Evolutionary conservation across 1,140 invertebrate genomes (phyloP).

Genomic region (Aleiodes sp.): DNA sequence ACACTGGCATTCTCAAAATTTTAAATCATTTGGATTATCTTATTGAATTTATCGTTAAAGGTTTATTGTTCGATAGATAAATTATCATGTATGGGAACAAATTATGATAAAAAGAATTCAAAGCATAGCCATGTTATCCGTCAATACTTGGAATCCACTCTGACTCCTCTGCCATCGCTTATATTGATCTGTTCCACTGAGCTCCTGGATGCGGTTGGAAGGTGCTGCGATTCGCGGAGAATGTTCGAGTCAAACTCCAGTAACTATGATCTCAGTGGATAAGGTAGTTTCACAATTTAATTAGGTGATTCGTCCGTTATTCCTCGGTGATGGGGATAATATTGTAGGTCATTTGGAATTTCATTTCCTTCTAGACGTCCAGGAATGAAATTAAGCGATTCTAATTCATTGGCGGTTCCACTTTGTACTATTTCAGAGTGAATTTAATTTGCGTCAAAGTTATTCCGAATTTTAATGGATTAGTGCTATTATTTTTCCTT

Average conservation of each 20-base stretch:
- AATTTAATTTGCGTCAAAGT: no score
- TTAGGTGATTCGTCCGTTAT: no score
- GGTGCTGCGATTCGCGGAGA: background rate
- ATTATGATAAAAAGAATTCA: background rate
- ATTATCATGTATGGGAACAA: slow-evolving; percentile 4
- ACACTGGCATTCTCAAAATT: background rate
- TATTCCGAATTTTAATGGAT: background rate
- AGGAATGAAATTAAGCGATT: no score
- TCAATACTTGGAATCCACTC: background rate
- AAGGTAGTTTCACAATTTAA: background rate
- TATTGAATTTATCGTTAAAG: background rate
- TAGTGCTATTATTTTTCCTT: background rate
- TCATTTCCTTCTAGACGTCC: no score
- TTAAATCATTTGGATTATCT: background rate
- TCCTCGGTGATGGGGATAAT: no score
- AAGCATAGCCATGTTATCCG: background rate
- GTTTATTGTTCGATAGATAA: background rate
- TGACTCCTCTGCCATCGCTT: background rate
- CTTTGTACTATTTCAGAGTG: no score
- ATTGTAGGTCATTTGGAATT: no score
- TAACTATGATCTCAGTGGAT: background rate
- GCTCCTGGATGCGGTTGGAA: background rate
- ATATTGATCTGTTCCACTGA: background rate
- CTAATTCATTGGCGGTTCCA: no score
- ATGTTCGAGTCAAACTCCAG: background rate